These are phyloP conservation scores for Eurypyga helias DNA, from an alignment of 2,113 vertebrate genomes.

Conservation along the genomic window DNA sequence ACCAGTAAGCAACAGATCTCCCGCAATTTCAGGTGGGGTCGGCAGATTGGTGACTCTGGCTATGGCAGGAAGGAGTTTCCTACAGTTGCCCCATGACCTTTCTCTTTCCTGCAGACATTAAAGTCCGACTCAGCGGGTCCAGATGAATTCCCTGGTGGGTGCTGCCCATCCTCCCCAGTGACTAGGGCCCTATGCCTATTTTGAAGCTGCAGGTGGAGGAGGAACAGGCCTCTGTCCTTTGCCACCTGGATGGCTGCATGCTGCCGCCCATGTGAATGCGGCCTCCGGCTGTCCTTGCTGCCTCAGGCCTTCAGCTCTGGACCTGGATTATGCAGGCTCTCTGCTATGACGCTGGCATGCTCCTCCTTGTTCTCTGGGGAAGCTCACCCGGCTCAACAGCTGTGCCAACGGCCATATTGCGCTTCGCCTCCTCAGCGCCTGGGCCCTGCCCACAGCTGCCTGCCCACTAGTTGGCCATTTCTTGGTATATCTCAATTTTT, in stretches of 20 bases:
- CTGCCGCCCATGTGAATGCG: too few relatives aligned
- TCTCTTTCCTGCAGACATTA: neutral
- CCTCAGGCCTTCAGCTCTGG: neutral
- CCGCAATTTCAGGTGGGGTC: neutral
- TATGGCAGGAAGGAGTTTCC: neutral
- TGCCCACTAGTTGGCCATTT: too few relatives aligned
- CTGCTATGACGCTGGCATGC: neutral
- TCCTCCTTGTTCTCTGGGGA: neutral
- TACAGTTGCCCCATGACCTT: neutral
- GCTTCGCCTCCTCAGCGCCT: neutral
- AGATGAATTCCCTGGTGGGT: neutral
- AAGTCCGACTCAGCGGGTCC: neutral
- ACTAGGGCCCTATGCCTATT: neutral
- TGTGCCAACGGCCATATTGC: neutral
- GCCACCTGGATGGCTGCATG: fast-evolving
- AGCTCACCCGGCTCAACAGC: neutral
- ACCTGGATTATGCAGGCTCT: neutral
- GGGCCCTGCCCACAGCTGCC: neutral
- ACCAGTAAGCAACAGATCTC: neutral
- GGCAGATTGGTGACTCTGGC: neutral
- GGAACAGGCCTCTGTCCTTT: fast-evolving
- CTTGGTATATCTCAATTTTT: too few relatives aligned
- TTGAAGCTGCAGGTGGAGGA: neutral
- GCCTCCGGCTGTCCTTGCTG: neutral
- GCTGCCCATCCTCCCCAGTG: neutral